phyloP scores from a whole-genome alignment of 1,140 invertebrate genomes.

The Cyclina sinensis region DNA sequence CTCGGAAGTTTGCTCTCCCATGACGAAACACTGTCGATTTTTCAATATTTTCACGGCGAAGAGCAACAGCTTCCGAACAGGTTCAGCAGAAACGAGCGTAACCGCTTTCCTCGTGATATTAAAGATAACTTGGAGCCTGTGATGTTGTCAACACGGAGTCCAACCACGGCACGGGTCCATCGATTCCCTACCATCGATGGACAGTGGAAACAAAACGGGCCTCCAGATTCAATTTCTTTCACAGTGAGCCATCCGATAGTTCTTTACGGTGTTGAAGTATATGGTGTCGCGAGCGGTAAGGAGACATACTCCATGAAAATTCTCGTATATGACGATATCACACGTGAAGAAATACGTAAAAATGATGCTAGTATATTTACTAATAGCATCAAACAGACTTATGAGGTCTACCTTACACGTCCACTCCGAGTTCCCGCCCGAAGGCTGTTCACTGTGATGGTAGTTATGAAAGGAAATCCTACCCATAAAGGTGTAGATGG shows the following conservation, averaged over 20 bases:
- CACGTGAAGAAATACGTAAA: conserved; percentile 41
- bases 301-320: conserved; percentile 39
- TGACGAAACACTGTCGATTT: conserved; percentile 62
- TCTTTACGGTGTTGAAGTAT: conserved; percentile 49
- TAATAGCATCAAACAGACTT: conserved; percentile 30
- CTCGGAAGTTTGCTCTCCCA: conserved; percentile 52
- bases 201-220: conserved; percentile 60
- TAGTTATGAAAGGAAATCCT: conserved; percentile 38
- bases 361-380: conserved; percentile 41
- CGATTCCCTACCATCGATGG: conserved; percentile 42
- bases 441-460: conserved; percentile 48
- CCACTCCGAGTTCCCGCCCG: conserved; percentile 33
- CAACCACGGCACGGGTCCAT: neutral
- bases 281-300: conserved; percentile 14
- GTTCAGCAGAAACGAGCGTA: conserved; percentile 44
- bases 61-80: conserved; percentile 57
- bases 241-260: conserved; percentile 49
- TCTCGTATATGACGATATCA: conserved; percentile 55
- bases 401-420: conserved; percentile 43
- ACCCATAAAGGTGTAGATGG: conserved; percentile 57
- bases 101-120: conserved; percentile 9
- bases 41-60: conserved; percentile 65
- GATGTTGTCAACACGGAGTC: conserved; percentile 31
- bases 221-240: conserved; percentile 61
- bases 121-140: conserved; percentile 49